phyloP scores from a whole-genome alignment of 2,888 invertebrate genomes.

The Rhopalosiphum nymphaeae region DNA sequence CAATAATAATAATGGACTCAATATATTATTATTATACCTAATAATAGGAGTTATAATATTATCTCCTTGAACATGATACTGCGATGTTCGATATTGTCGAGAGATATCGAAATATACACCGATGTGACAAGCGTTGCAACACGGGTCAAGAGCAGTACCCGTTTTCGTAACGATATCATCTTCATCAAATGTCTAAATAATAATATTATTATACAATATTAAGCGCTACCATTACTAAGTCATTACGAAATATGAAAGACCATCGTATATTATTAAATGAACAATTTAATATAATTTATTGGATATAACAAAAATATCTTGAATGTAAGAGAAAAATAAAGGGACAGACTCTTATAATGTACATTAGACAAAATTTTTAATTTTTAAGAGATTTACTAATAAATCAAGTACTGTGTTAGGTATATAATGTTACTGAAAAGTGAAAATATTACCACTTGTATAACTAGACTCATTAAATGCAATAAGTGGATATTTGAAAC shows the following conservation, averaged over 20 bases:
- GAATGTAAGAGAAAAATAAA: neutral
- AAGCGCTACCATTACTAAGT: neutral
- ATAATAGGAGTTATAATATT: neutral
- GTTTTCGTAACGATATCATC: neutral
- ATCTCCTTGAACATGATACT: neutral
- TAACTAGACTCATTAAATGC: neutral
- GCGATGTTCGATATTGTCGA: neutral
- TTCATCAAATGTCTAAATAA: neutral
- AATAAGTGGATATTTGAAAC: neutral
- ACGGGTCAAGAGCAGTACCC: neutral
- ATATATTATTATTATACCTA: neutral
- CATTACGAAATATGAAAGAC: neutral
- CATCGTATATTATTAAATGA: neutral
- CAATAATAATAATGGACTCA: neutral
- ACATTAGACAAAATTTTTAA: neutral
- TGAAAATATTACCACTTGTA: neutral
- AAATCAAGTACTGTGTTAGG: neutral
- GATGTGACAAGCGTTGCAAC: neutral
- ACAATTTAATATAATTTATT: neutral
- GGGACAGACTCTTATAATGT: neutral
- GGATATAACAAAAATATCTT: neutral
- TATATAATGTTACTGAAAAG: neutral
- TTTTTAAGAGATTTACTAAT: neutral
- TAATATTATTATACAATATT: neutral
- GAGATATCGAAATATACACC: neutral